phyloP scores from a whole-genome alignment of 2,888 invertebrate genomes.

The Hoplodrina blanda region DNA sequence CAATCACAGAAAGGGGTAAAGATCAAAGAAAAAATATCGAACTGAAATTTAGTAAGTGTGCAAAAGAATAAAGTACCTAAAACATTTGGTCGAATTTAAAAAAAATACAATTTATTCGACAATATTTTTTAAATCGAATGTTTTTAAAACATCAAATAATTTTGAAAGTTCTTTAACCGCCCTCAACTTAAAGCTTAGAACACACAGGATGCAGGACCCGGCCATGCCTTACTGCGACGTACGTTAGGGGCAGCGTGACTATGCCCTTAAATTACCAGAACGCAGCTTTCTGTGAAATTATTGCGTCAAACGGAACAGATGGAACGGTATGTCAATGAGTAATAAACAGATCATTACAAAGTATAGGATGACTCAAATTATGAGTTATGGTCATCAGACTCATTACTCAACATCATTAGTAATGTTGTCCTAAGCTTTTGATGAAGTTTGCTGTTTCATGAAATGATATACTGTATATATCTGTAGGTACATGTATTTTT shows the following conservation, averaged over 20 bases:
- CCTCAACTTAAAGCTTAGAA: slow-evolving; percentile 27
- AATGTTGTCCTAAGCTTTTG: slow-evolving; percentile 18
- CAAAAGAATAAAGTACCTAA: too few relatives aligned
- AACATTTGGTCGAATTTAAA: too few relatives aligned
- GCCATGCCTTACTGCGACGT: slow-evolving; percentile 36
- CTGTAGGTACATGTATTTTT: not conserved
- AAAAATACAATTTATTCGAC: too few relatives aligned
- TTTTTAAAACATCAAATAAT: not conserved
- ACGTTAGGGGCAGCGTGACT: slow-evolving; percentile 39
- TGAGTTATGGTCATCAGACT: slow-evolving; percentile 47
- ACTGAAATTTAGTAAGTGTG: too few relatives aligned
- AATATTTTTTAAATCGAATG: too few relatives aligned
- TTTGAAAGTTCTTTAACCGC: not conserved
- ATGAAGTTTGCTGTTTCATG: slow-evolving; percentile 5
- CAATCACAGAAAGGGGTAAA: too few relatives aligned
- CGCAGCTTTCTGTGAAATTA: slow-evolving; percentile 60
- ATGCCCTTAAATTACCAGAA: slow-evolving; percentile 47
- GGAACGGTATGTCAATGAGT: slow-evolving; percentile 57
- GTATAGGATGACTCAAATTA: slow-evolving; percentile 48
- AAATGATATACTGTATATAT: not conserved
- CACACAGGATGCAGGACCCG: slow-evolving; percentile 30
- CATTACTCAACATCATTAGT: slow-evolving; percentile 43
- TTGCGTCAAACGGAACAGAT: slow-evolving; percentile 57
- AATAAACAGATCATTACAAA: slow-evolving; percentile 57
- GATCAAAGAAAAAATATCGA: too few relatives aligned